phyloP scores from a whole-genome alignment of 2,888 invertebrate species.

The Asteroscopus sphinx region DNA sequence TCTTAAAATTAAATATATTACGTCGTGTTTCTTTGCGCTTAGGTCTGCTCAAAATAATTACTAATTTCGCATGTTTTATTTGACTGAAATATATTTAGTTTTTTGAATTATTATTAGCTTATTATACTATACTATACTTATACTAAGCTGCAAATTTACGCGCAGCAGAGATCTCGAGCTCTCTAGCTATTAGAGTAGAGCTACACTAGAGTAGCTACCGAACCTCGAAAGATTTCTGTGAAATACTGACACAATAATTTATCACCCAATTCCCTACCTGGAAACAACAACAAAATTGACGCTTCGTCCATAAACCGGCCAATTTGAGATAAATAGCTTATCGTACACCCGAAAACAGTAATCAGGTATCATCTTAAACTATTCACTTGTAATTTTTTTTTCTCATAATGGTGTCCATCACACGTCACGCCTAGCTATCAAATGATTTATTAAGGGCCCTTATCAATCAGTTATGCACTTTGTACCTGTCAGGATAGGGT shows the following conservation, averaged over 20 bases:
- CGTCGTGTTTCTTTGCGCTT: too few relatives aligned
- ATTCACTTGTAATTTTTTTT: conserved; percentile 70
- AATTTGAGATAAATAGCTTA: conserved; percentile 80
- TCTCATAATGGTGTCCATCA: conserved; percentile 74
- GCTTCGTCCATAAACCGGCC: conserved; percentile 72
- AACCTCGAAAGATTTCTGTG: neutral
- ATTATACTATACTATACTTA: too few relatives aligned
- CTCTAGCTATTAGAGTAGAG: too few relatives aligned
- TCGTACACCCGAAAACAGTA: conserved; percentile 72
- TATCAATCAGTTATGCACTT: conserved; percentile 66
- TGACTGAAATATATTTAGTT: too few relatives aligned
- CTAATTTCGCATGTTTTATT: too few relatives aligned
- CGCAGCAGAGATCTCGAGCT: too few relatives aligned
- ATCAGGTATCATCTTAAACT: conserved; percentile 75
- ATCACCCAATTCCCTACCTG: conserved; percentile 39
- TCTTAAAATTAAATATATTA: too few relatives aligned
- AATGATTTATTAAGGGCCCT: conserved; percentile 77
- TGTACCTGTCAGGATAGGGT: conserved; percentile 61
- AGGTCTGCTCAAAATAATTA: too few relatives aligned
- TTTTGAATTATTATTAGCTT: too few relatives aligned
- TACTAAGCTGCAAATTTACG: too few relatives aligned
- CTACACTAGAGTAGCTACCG: too few relatives aligned
- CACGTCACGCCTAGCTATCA: conserved; percentile 75
- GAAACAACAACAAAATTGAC: conserved; percentile 56
- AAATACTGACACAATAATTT: neutral